A percentile compares a stretch with the other conserved stretches of the same genome.
These are phyloP conservation scores for Baryphthengus martii DNA, from an alignment of 2,113 vertebrate species.

Conservation along the genomic window DNA sequence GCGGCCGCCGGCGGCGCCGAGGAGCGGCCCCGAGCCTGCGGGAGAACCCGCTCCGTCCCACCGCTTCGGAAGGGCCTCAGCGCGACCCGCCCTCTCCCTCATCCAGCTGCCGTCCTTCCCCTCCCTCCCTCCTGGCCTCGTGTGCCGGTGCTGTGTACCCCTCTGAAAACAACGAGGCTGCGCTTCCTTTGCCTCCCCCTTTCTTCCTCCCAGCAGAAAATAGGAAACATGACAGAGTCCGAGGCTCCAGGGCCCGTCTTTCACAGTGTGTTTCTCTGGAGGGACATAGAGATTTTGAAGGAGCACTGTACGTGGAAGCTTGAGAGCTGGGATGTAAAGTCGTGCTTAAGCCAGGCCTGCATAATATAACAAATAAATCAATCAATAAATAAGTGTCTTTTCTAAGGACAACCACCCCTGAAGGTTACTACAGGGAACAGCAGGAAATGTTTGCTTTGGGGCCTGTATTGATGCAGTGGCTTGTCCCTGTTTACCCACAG, in stretches of 20 bases:
- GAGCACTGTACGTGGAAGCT: neutral
- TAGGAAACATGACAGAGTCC: fast-evolving
- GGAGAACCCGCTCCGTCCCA: neutral
- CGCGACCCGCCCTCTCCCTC: too few species aligned
- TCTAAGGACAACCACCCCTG: neutral
- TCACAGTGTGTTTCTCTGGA: neutral
- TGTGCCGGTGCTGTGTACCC: neutral
- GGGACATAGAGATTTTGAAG: fast-evolving
- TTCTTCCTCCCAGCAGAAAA: neutral
- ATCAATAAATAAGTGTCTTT: neutral
- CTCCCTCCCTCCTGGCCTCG: fast-evolving
- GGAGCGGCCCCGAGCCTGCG: too few species aligned
- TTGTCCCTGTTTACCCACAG: fast-evolving
- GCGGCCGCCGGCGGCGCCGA: too few species aligned
- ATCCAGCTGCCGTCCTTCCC: fast-evolving
- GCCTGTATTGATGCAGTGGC: neutral
- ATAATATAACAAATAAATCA: neutral
- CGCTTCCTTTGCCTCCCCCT: neutral
- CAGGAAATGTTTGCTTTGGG: neutral
- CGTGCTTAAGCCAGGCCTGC: too few species aligned
- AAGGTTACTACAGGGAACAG: neutral
- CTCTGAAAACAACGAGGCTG: too few species aligned
- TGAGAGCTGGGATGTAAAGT: neutral
- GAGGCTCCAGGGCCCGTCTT: neutral
- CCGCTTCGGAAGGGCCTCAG: neutral